A percentile compares a stretch with the other conserved stretches of the same genome.
Conservation (phyloP, 1,140 invertebrate genomes). For the Camponotus vicinus region DNA sequence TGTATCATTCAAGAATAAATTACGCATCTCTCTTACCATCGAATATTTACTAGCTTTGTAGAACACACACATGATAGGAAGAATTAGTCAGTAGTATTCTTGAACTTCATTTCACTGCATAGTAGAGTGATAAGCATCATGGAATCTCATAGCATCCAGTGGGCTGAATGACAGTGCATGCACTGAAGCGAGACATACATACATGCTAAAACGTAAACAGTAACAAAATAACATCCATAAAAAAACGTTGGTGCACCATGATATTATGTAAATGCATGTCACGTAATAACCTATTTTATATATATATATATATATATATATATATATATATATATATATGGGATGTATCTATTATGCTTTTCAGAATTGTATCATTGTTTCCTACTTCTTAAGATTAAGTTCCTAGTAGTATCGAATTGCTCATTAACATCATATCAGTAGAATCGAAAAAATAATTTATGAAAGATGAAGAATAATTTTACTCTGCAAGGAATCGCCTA, state of each 20-base stretch:
- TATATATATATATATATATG: neutral
- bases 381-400: constrained; percentile 11
- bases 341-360: constrained; percentile 24
- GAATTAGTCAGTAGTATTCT: constrained; percentile 77
- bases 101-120: constrained; percentile 75
- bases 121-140: constrained; percentile 78
- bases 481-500: neutral
- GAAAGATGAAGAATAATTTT: constrained; percentile 1
- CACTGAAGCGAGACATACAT: constrained; percentile 80
- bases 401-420: constrained; percentile 13
- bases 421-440: neutral
- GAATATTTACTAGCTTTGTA: constrained; percentile 73
- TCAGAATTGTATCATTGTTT: constrained; percentile 12
- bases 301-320: neutral
- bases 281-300: constrained; percentile 14
- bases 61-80: constrained; percentile 78
- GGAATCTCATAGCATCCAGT: constrained; percentile 78
- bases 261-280: constrained; percentile 59
- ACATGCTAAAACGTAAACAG: constrained; percentile 83
- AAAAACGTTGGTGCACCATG: constrained; percentile 59
- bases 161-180: constrained; percentile 80
- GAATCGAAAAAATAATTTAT: neutral
- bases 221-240: constrained; percentile 76
- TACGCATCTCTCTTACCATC: constrained; percentile 81
- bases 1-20: constrained; percentile 68